Percentiles rank a stretch among this genome's conserved stretches.
Evolutionary conservation across 2,888 invertebrate species (phyloP).

Genomic region (Erebia ligea): DNA sequence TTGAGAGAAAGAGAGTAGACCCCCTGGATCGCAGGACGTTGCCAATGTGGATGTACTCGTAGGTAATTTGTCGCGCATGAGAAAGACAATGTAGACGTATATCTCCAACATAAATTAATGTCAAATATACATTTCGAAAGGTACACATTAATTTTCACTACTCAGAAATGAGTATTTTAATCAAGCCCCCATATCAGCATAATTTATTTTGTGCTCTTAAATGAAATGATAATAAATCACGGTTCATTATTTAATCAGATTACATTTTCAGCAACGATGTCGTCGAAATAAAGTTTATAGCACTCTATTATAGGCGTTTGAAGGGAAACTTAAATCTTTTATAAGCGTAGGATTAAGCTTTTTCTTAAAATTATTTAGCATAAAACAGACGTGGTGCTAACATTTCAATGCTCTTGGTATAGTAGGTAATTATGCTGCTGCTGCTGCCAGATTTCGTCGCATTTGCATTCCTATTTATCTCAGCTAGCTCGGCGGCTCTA

Average conservation of each 20-base stretch:
- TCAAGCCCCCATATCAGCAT: conserved; percentile 11
- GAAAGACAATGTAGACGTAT: too few species aligned
- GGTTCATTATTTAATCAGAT: conserved; percentile 29
- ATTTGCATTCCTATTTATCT: background rate
- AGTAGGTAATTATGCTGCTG: too few species aligned
- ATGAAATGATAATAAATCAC: conserved; percentile 24
- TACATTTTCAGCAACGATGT: conserved; percentile 25
- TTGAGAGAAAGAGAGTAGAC: too few species aligned
- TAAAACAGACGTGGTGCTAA: too few species aligned
- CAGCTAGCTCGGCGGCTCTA: too few species aligned
- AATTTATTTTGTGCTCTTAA: conserved; percentile 17
- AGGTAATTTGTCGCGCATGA: too few species aligned
- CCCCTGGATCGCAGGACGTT: too few species aligned
- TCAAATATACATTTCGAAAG: background rate
- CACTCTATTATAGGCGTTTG: background rate
- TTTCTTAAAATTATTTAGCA: too few species aligned
- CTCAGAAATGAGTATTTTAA: conserved; percentile 17
- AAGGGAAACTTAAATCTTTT: too few species aligned
- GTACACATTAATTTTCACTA: background rate
- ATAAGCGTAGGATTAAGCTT: too few species aligned
- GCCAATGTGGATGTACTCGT: too few species aligned
- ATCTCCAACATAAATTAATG: background rate
- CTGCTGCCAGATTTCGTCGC: conserved; percentile 2
- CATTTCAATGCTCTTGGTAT: too few species aligned
- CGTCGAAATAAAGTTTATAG: conserved; percentile 22